Base-by-base conservation (phyloP, 2,113 vertebrate genomes). In the Lophochroa leadbeateri region DNA sequence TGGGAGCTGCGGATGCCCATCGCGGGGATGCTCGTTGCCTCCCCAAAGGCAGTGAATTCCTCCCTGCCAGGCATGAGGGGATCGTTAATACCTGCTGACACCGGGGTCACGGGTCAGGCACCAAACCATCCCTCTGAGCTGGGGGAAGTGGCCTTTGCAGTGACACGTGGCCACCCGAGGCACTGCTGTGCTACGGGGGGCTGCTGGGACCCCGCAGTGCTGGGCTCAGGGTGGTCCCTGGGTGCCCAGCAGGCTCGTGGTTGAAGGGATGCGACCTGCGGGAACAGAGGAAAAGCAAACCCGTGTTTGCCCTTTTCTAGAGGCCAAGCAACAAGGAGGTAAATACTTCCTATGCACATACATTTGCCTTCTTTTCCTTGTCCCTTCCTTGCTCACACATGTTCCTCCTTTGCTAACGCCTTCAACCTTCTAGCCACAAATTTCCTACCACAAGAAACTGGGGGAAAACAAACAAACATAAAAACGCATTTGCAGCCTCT, bases 141-240 rank as follows among this genome's bases (percentile, higher is more conserved):
- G 3, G 9, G 63, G 96, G 92, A 93, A 88, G 65, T 74, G 82
- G 31, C 95, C 88, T 95, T 85, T 96, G 92, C 88, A 82, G 82
- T 94, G 95, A 97, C 91, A 89, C 63, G 10, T 46, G 63, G 58
- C 82, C 5, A 16, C 64, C 68, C 41, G 3, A 20, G 79, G 61
- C 82, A 60, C 6, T 1, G 2, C 27, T 4, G 4, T 50, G 69
- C 47, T 39, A 39, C 12, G 20, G 6, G 16, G 16, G 64, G 47
- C 35, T 7, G 41, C 35, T 13, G 1, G n/a, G 20, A 47, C n/a
- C 44, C 72, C 3, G 2, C 25, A 2, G 53, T 2, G 2, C 35
- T 57, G 86, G 53, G 81, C 41, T 81, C 16, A 0, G 75, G 79
- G 86, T 68, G 80, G 61, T 80, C 68, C 23, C 68, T 19, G 39